Percentiles rank a stretch among this genome's conserved stretches.
Conservation (phyloP, 2,888 invertebrate genomes). For the Proisotoma minuta region DNA sequence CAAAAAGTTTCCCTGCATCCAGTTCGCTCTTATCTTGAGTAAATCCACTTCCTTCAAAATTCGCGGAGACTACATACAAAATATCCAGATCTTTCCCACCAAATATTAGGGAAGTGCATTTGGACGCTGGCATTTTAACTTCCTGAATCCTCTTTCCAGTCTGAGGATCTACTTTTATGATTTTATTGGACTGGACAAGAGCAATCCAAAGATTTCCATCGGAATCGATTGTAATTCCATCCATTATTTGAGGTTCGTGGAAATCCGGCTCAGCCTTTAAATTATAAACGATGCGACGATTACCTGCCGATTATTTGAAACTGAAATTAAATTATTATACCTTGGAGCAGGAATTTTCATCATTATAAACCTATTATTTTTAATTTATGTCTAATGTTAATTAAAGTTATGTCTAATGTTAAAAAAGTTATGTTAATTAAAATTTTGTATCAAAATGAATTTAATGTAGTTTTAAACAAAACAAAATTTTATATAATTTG, state of each 20-base stretch:
- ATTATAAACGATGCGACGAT: conserved; percentile 46
- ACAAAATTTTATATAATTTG: too few relatives aligned
- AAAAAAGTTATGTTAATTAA: not conserved
- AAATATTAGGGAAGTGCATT: conserved; percentile 65
- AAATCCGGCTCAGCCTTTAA: conserved; percentile 41
- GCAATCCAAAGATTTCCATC: conserved; percentile 54
- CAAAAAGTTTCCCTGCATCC: conserved; percentile 21
- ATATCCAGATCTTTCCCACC: conserved; percentile 62
- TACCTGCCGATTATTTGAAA: conserved; percentile 50
- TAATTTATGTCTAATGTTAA: too few relatives aligned
- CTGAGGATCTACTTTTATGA: conserved; percentile 59
- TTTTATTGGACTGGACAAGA: conserved; percentile 54
- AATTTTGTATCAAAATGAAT: not conserved
- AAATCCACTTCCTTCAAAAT: conserved; percentile 1
- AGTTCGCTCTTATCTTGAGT: conserved; percentile 12
- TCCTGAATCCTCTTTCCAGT: conserved; percentile 57
- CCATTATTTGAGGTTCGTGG: conserved; percentile 52
- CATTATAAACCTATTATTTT: not conserved
- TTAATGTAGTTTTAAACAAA: too few relatives aligned
- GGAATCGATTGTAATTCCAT: conserved; percentile 54
- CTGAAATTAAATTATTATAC: not conserved
- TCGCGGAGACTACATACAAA: conserved; percentile 59
- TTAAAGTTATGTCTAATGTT: not conserved
- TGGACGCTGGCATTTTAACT: conserved; percentile 59
- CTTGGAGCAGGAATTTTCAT: not conserved